Percentiles rank a stretch among this genome's conserved stretches.
These are phyloP conservation scores for Panulirus ornatus DNA, from an alignment of 1,140 invertebrate genomes.

Conservation along the genomic window DNA sequence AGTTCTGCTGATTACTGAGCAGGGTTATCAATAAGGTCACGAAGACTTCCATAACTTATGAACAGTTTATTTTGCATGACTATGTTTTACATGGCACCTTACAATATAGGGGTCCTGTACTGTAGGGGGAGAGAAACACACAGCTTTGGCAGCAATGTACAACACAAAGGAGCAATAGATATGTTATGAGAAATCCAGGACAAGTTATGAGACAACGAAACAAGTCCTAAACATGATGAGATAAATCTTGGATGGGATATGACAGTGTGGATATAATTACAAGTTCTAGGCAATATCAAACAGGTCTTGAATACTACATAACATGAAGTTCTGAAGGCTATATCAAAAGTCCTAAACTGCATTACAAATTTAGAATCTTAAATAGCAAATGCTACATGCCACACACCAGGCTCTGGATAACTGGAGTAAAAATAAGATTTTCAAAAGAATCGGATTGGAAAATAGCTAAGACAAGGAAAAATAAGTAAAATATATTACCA, in stretches of 20 bases:
- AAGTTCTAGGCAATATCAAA: background rate
- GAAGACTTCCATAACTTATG: background rate
- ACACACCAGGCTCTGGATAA: too few species aligned
- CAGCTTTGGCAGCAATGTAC: slow-evolving; percentile 20
- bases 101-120: slow-evolving; percentile 27
- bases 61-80: slow-evolving; percentile 39
- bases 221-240: background rate
- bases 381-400: too few species aligned
- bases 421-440: too few species aligned
- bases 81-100: slow-evolving; percentile 49
- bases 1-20: background rate
- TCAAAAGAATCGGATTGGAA: too few species aligned
- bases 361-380: too few species aligned
- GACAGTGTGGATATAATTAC: background rate
- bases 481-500: too few species aligned
- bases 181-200: background rate
- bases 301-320: too few species aligned
- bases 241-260: background rate
- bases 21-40: background rate
- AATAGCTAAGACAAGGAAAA: too few species aligned
- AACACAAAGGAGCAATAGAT: background rate
- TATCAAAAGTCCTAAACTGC: too few species aligned
- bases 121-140: background rate
- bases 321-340: too few species aligned
- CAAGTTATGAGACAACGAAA: background rate